A percentile compares a stretch with the other conserved stretches of the same genome.
phyloP scores from a whole-genome alignment of 2,888 invertebrate species.

The Argynnis bischoffii region DNA sequence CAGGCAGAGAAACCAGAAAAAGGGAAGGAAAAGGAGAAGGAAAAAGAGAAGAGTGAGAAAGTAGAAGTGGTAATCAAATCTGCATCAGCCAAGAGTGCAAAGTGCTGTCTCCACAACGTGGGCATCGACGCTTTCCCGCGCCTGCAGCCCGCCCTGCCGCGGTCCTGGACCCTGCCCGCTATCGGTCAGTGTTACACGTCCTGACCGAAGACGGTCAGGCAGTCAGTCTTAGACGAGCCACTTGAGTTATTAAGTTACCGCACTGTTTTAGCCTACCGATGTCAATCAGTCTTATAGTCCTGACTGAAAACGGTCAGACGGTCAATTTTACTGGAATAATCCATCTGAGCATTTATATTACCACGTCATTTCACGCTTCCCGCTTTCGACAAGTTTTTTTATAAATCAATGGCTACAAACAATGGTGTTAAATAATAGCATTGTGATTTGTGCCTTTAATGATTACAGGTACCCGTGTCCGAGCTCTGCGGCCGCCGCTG shows the following conservation, averaged over 20 bases:
- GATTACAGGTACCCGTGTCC: conserved; percentile 62
- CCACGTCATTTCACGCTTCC: too few relatives aligned
- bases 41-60: background rate
- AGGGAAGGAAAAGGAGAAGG: background rate
- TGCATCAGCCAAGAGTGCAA: conserved; percentile 22
- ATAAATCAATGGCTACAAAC: too few relatives aligned
- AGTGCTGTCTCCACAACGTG: conserved; percentile 88
- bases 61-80: background rate
- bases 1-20: conserved; percentile 37
- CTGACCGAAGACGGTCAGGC: background rate
- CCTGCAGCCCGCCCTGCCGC: conserved; percentile 85
- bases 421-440: too few relatives aligned
- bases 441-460: background rate
- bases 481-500: conserved; percentile 88
- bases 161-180: conserved; percentile 90
- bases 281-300: too few relatives aligned
- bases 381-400: too few relatives aligned
- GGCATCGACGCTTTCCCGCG: conserved; percentile 90
- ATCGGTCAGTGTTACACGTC: conserved; percentile 64
- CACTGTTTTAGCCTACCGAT: too few relatives aligned
- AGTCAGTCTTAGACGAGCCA: background rate
- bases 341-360: too few relatives aligned
- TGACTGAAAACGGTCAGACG: too few relatives aligned
- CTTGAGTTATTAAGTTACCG: too few relatives aligned
- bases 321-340: too few relatives aligned